Conservation (phyloP, 2,113 vertebrate species). For the Nipponia nippon region DNA sequence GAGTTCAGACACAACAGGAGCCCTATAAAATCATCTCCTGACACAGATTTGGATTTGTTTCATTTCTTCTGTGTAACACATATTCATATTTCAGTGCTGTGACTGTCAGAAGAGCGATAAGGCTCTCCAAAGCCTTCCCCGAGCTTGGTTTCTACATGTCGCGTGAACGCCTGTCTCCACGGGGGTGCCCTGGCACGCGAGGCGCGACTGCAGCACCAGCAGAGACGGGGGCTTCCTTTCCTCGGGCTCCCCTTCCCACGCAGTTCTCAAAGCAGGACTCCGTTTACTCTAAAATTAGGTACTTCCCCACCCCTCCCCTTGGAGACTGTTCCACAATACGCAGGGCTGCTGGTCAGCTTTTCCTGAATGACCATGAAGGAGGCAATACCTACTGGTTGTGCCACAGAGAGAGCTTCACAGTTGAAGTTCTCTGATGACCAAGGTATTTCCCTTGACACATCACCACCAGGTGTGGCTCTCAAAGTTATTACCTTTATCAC, state of each 20-base stretch:
- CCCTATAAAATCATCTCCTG: not conserved
- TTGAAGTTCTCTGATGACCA: not conserved
- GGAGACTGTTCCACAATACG: not conserved
- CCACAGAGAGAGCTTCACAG: not conserved
- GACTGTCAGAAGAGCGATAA: not conserved
- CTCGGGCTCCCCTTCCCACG: rapidly evolving
- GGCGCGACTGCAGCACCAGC: not conserved
- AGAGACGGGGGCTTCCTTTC: not conserved
- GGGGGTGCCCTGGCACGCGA: rapidly evolving
- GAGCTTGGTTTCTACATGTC: not conserved
- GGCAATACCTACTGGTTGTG: not conserved
- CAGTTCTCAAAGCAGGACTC: not conserved
- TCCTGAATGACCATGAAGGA: not conserved
- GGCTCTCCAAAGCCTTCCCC: not conserved
- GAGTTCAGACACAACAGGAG: not conserved
- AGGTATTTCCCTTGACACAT: not conserved
- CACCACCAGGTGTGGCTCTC: not conserved
- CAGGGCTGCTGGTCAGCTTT: not conserved
- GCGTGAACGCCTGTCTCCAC: rapidly evolving
- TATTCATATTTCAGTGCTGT: not conserved
- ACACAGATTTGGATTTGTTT: not conserved
- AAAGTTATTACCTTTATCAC: not conserved
- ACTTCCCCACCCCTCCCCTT: not conserved
- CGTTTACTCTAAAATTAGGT: not conserved
- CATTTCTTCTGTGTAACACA: not conserved